phyloP scores from a whole-genome alignment of 1,140 invertebrate species.

The Nasonia longicornis region DNA sequence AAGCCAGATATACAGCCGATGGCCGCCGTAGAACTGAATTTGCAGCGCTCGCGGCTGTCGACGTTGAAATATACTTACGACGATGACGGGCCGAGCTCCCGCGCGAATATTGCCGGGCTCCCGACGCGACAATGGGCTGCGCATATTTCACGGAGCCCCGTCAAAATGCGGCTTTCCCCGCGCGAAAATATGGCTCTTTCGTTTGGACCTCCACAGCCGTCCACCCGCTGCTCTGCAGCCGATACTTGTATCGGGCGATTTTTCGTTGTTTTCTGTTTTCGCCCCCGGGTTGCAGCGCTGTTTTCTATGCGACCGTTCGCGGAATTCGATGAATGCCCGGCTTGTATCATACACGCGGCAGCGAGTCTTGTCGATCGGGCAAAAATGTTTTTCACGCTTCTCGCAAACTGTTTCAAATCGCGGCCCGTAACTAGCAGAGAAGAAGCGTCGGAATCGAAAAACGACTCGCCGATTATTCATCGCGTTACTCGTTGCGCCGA shows the following conservation, averaged over 20 bases:
- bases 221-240: background rate
- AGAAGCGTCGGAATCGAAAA: no score
- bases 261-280: background rate
- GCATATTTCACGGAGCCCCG: slow-evolving; percentile 22
- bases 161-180: slow-evolving; percentile 32
- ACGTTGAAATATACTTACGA: slow-evolving; percentile 47
- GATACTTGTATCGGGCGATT: background rate
- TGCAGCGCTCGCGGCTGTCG: slow-evolving; percentile 33
- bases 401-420: no score
- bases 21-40: slow-evolving; percentile 48
- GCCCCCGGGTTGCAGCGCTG: no score
- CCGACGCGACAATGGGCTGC: slow-evolving; percentile 45
- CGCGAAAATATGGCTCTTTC: slow-evolving; percentile 27
- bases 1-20: slow-evolving; percentile 30
- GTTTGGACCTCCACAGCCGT: background rate
- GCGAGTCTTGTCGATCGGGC: no score
- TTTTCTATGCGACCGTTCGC: no score
- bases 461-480: no score
- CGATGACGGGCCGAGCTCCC: slow-evolving; percentile 24
- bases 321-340: background rate
- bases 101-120: slow-evolving; percentile 41
- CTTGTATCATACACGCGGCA: no score
- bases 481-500: background rate
- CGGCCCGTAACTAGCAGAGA: no score
- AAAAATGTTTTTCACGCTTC: no score